Evolutionary conservation across 2,797 vertebrate species (phyloP), one percentile per base, ranked within the genome.

Genomic region (Holocentrus rufus): DNA sequence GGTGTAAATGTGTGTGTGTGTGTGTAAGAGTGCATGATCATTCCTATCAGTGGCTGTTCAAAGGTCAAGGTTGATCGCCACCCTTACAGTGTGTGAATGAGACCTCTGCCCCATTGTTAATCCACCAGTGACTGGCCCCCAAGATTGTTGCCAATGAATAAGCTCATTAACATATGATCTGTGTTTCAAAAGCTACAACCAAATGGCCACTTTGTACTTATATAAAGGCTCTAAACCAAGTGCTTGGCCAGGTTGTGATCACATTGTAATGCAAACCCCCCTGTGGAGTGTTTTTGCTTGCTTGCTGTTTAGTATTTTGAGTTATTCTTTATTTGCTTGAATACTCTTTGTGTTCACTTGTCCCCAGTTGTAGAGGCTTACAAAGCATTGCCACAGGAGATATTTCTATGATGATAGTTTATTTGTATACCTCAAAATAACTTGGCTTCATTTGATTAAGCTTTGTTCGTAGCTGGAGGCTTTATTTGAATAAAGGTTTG

Each of bases 231-330:
- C 27, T 7, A n/a, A 42, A 59, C 8, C 11, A 18, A 61, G 62
- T 60, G 60, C 55, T 73, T 31, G 36, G 23, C 72, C 82, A 2
- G 17, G 15, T 62, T 61, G 27, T 39, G 42, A 30, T 74, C 23
- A 34, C 77, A 72, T 78, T 85, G 72, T 85, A 13, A 72, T 82
- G 58, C 65, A 69, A 76, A 82, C 44, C 7, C 54, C 5, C 30
- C n/a, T 22, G 22, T 66, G 15, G 27, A 36, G 59, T 44, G 77
- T 65, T 69, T 68, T 34, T 23, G 44, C 65, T n/a, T n/a, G n/a
- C n/a, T n/a, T n/a, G n/a, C n/a, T n/a, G n/a, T n/a, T n/a, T 57
- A 30, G 36, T 25, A 46, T 44, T 63, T 69, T 39, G 44, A 53
- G 39, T 4, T 2, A 25, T 36, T 50, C 55, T 64, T 27, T 39